Evolutionary conservation across 2,113 vertebrate species (phyloP), one percentile per base, ranked within the genome.

Genomic region (Hemiprocne comata): DNA sequence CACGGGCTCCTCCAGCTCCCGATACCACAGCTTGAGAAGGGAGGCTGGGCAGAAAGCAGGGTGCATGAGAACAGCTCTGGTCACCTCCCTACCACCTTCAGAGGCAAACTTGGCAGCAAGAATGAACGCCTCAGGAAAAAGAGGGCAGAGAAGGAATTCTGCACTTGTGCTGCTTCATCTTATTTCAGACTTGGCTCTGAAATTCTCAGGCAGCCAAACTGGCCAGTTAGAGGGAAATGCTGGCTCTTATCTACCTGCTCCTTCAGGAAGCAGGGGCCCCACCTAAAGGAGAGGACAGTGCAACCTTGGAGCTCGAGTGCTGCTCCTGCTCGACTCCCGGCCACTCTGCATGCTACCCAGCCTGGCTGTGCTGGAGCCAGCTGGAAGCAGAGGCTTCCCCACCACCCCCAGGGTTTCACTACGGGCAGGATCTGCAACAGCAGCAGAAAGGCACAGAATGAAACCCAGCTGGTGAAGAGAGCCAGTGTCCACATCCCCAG

Each of bases 1-100:
- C 38, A 99, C 98, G 0, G 99, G 99, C 82, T 99, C 99, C 93
- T 99, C 99, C 96, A 99, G 96, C 94, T 99, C 99, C 15, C 99
- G 98, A 77, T 99, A 99, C 99, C 99, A 99, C 33, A 99, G 98
- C 96, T 99, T 99, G 96, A 99, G 98, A 62, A 99, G 97, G 38
- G 99, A 99, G 78, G 99, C 99, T 99, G 93, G 38, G 51, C 65
- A 81, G 75, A 86, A 88, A 85, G 38, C 31, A 48, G 23, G 13
- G 33, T 19, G 40, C 40, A 23, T 95, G 53, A 96, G 84, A 92
- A 77, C 14, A 85, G 81, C 29, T 84, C 57, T 61, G 50, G n/a
- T 84, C 29, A 64, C 17, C 64, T 84, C n/a, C 69, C 44, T 48
- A 36, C 11, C 29, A 51, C 6, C 34, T 86, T 51, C 34, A 44